phyloP scores from a whole-genome alignment of 2,797 vertebrate genomes.

The Nannoperca australis region DNA sequence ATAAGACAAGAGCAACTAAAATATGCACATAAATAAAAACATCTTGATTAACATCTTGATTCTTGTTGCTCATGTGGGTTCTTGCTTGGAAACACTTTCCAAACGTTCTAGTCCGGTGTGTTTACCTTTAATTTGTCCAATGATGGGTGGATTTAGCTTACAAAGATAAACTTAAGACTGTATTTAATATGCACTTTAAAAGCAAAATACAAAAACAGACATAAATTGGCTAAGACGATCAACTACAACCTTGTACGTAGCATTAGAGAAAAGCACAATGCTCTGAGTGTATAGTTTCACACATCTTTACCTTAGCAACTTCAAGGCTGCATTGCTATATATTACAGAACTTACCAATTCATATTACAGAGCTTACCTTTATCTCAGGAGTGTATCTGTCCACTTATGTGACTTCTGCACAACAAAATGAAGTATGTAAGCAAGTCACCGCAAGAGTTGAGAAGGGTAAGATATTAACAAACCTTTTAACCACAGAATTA shows the following conservation, averaged over 20 bases:
- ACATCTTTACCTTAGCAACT: constrained; percentile 20
- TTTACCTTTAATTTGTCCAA: constrained; percentile 1
- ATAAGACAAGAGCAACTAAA: constrained; percentile 7
- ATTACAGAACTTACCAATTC: no score
- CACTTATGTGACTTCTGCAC: constrained; percentile 4
- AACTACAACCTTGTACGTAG: not conserved
- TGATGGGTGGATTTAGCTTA: constrained; percentile 2
- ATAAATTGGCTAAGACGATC: constrained; percentile 7
- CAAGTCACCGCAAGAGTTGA: constrained; percentile 1
- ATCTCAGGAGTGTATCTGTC: no score
- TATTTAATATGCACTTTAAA: constrained; percentile 2
- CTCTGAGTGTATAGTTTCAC: constrained; percentile 4
- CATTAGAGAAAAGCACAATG: not conserved
- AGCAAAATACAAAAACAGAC: constrained; percentile 7
- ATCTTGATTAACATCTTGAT: constrained; percentile 24
- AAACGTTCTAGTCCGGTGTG: not conserved
- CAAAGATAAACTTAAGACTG: not conserved
- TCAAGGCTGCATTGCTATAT: constrained; percentile 6
- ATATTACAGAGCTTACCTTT: no score
- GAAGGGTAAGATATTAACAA: not conserved
- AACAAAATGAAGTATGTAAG: constrained; percentile 12
- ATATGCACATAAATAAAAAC: constrained; percentile 31
- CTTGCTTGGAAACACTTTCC: constrained; percentile 33
- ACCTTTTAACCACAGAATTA: not conserved
- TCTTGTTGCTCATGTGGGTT: constrained; percentile 17